phyloP scores from a whole-genome alignment of 1,140 invertebrate species.

The Diploscapter pachys region DNA sequence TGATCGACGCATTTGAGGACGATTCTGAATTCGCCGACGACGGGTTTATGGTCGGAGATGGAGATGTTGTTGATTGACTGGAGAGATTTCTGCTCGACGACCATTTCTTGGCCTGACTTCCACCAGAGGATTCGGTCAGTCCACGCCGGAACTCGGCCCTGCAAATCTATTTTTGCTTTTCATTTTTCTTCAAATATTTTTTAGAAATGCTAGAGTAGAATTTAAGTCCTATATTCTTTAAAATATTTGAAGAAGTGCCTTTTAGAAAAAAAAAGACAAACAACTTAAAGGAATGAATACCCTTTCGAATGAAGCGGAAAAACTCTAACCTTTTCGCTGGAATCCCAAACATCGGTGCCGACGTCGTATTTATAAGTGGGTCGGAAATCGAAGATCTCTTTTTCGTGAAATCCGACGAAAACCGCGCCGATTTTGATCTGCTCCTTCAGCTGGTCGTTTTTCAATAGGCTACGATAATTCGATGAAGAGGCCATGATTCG shows the following conservation, averaged over 20 bases:
- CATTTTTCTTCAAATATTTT: neutral
- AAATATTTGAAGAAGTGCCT: too few relatives aligned
- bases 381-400: constrained; percentile 75
- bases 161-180: neutral
- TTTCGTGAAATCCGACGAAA: constrained; percentile 83
- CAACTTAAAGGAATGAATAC: too few relatives aligned
- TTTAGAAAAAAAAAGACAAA: too few relatives aligned
- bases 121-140: constrained; percentile 87
- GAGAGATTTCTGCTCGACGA: neutral
- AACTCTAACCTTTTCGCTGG: constrained; percentile 64
- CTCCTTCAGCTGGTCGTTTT: constrained; percentile 63
- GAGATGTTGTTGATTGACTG: constrained; percentile 70
- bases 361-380: constrained; percentile 98
- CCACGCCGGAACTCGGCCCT: constrained; percentile 83
- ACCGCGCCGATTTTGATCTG: constrained; percentile 73
- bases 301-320: neutral
- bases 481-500: too few relatives aligned
- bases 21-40: constrained; percentile 79
- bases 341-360: constrained; percentile 84
- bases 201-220: neutral
- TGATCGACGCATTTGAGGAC: constrained; percentile 64
- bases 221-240: too few relatives aligned
- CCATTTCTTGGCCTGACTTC: neutral
- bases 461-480: too few relatives aligned
- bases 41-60: constrained; percentile 96